phyloP scores from a whole-genome alignment of 37 sponge, comb jelly and placozoan species.

The Ephydatia muelleri region DNA sequence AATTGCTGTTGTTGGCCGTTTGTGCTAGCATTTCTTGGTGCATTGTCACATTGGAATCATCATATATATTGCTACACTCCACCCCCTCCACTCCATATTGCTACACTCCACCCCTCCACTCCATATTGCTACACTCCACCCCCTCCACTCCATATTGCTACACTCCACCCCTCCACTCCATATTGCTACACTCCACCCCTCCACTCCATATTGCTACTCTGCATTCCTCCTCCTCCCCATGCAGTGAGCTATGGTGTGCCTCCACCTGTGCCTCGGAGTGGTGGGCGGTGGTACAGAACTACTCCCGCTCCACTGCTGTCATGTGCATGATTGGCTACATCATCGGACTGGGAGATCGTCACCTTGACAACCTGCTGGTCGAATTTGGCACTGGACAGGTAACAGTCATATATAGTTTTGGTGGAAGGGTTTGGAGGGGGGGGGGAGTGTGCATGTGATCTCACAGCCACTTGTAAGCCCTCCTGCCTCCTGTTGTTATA shows the following conservation, averaged over 20 bases:
- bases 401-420: background rate
- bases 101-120: constrained; percentile 26
- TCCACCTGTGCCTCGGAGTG: constrained; percentile 96
- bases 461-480: background rate
- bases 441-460: background rate
- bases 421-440: background rate
- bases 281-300: constrained; percentile 92
- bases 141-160: background rate
- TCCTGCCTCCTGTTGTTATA: background rate
- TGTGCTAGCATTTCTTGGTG: too few relatives aligned
- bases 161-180: background rate
- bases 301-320: constrained; percentile 93
- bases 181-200: background rate
- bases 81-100: constrained; percentile 22
- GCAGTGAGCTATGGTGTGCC: constrained; percentile 92
- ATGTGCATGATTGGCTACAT: constrained; percentile 99
- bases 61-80: background rate
- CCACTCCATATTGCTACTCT: background rate
- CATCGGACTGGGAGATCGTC: constrained; percentile 98
- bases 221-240: background rate
- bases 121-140: constrained; percentile 25
- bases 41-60: background rate
- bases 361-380: constrained; percentile 97
- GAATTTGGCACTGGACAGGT: constrained; percentile 93
- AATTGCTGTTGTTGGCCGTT: too few relatives aligned